Percentiles rank a stretch among this genome's conserved stretches.
Evolutionary conservation across 2,888 invertebrate species (phyloP).

Genomic region (Trachelus troglodyta): DNA sequence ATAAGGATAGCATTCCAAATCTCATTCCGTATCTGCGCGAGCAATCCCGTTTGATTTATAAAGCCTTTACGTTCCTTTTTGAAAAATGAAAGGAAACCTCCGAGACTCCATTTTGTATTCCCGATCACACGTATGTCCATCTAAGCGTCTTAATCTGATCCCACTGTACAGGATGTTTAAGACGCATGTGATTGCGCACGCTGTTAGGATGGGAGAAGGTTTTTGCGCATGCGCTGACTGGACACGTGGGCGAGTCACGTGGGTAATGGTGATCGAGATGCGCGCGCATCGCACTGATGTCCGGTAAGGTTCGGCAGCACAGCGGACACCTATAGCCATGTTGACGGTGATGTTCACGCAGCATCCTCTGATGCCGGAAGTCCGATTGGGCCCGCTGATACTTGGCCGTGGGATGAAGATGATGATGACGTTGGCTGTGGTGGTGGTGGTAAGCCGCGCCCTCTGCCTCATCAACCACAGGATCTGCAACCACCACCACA

Average conservation of each 20-base stretch:
- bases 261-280: slow-evolving; percentile 88
- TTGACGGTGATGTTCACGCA: slow-evolving; percentile 62
- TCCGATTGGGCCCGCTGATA: slow-evolving; percentile 65
- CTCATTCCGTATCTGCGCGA: background rate
- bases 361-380: slow-evolving; percentile 53
- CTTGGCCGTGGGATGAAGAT: slow-evolving; percentile 55
- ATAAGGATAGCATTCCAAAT: background rate
- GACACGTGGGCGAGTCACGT: slow-evolving; percentile 84
- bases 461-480: slow-evolving; percentile 60
- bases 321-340: slow-evolving; percentile 77
- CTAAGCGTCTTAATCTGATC: slow-evolving; percentile 84
- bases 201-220: slow-evolving; percentile 87
- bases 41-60: background rate
- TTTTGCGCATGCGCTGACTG: slow-evolving; percentile 80
- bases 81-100: background rate
- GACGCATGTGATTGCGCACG: slow-evolving; percentile 87
- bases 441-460: slow-evolving; percentile 63
- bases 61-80: background rate
- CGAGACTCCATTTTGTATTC: slow-evolving; percentile 16
- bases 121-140: slow-evolving; percentile 75
- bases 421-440: slow-evolving; percentile 60
- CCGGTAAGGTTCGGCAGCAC: slow-evolving; percentile 76
- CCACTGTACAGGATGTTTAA: slow-evolving; percentile 86
- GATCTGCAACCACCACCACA: slow-evolving; percentile 67
- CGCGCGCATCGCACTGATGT: slow-evolving; percentile 76